Evolutionary conservation across 2,888 invertebrate species (phyloP).

Genomic region (Cecidostiba fungosa): DNA sequence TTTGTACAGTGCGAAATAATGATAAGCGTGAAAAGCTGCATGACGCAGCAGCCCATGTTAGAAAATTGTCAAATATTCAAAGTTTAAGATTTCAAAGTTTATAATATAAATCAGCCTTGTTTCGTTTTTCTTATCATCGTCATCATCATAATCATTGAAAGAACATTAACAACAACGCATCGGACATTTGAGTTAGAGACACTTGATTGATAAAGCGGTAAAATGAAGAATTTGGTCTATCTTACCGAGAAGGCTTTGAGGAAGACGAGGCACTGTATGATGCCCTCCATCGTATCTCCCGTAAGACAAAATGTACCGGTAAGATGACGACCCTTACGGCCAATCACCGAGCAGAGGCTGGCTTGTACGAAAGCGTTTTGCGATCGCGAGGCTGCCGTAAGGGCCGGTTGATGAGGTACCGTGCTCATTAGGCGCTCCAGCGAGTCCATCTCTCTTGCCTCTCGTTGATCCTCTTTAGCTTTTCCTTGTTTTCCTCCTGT

Average conservation of each 20-base stretch:
- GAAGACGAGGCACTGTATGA: conserved; percentile 95
- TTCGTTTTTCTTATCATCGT: neutral
- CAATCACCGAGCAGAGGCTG: conserved; percentile 83
- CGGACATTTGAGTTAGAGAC: conserved; percentile 33
- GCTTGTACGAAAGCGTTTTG: conserved; percentile 86
- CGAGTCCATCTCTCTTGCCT: conserved; percentile 86
- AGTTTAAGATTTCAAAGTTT: neutral
- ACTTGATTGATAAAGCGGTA: conserved; percentile 43
- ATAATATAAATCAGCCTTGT: conserved; percentile 49
- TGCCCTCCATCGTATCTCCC: conserved; percentile 96
- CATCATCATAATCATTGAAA: conserved; percentile 1
- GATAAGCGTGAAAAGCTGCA: conserved; percentile 32
- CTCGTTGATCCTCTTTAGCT: conserved; percentile 18
- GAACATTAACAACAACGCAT: conserved; percentile 39
- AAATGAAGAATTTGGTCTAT: conserved; percentile 49
- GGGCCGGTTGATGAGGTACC: conserved; percentile 85
- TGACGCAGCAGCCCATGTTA: conserved; percentile 31
- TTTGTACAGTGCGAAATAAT: neutral
- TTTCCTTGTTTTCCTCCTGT: neutral
- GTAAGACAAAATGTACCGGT: conserved; percentile 94
- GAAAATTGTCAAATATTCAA: conserved; percentile 19
- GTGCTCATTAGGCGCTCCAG: conserved; percentile 90
- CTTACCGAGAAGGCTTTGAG: conserved; percentile 96
- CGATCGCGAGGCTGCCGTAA: conserved; percentile 83
- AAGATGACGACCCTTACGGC: conserved; percentile 90